Evolutionary conservation across 2,113 vertebrate genomes (phyloP).

Genomic region (Suricata suricatta): DNA sequence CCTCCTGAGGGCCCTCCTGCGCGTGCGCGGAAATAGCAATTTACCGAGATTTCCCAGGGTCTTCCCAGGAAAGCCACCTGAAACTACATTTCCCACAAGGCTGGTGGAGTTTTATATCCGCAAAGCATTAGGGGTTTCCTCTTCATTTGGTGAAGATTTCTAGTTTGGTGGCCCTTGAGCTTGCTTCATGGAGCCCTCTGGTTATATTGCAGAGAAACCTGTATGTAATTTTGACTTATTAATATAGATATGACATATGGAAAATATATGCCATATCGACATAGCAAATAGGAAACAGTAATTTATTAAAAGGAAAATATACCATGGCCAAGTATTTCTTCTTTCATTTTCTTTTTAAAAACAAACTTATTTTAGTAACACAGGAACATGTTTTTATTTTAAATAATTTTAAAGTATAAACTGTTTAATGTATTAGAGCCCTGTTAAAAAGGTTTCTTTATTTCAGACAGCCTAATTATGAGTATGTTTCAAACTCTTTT

Average conservation of each 20-base stretch:
- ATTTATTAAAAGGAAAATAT: background rate
- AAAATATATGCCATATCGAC: background rate
- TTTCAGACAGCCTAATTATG: background rate
- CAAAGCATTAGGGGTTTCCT: background rate
- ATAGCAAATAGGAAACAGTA: background rate
- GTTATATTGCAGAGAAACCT: background rate
- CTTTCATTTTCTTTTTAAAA: background rate
- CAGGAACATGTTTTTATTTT: background rate
- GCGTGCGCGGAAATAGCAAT: background rate
- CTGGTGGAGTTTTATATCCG: background rate
- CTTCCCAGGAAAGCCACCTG: background rate
- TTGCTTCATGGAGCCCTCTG: background rate
- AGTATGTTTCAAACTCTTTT: background rate
- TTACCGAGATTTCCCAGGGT: background rate
- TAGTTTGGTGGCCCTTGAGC: no score
- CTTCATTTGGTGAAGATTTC: background rate
- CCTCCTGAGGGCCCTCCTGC: accelerated
- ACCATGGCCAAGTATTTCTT: background rate
- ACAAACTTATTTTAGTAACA: background rate
- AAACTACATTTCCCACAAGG: background rate
- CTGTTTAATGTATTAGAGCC: background rate
- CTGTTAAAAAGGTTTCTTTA: background rate
- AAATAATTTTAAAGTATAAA: background rate
- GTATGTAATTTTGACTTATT: background rate
- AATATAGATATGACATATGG: background rate